Evolutionary conservation across 2,888 invertebrate genomes (phyloP), one percentile per base, ranked within the genome.

Genomic region (Hymenopus coronatus): DNA sequence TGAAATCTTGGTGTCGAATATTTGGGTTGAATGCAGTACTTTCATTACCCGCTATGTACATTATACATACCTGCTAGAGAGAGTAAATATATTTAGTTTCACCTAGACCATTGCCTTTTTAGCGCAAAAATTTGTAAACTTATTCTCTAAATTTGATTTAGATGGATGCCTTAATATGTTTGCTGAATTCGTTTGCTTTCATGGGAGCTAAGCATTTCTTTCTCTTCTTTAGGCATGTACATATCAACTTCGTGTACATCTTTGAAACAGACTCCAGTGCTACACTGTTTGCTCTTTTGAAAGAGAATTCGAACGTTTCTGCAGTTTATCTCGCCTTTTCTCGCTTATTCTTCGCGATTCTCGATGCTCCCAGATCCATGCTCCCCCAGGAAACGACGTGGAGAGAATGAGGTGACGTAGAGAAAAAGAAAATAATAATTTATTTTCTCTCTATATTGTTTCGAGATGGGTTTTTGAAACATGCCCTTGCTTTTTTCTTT

Each of bases 401-500:
- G 33, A 30, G 87, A n/a, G 40, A 33, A 82, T 8, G 27, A 87
- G 40, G 33, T 28, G 82, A 33, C 25, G 54, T 70, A 70, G 54
- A 70, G 54, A 20, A 70, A 70, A 70, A 30, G 87, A 27, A 28
- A 82, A 87, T 82, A 87, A 87, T 87, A 87, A 87, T 87, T 82
- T 87, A 87, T 87, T 82, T 87, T 87, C 28, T 87, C 87, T 82
- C 87, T 87, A 82, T 82, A 87, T 86, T 81, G 86, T 86, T 86
- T 86, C 81, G 87, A 87, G 82, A 82, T 87, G 87, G 82, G 81
- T 87, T 82, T 87, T 33, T 87, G 81, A 81, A 87, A 87, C 82
- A 87, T 81, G 25, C n/a, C 87, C 82, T 81, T 25, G 54, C 54
- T 70, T 70, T 70, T 20, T 70, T 15, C 15, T 40, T 54, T 28